A percentile compares a stretch with the other conserved stretches of the same genome.
Conservation (phyloP, 2,797 vertebrate species). For the Cryptoprocta ferox region DNA sequence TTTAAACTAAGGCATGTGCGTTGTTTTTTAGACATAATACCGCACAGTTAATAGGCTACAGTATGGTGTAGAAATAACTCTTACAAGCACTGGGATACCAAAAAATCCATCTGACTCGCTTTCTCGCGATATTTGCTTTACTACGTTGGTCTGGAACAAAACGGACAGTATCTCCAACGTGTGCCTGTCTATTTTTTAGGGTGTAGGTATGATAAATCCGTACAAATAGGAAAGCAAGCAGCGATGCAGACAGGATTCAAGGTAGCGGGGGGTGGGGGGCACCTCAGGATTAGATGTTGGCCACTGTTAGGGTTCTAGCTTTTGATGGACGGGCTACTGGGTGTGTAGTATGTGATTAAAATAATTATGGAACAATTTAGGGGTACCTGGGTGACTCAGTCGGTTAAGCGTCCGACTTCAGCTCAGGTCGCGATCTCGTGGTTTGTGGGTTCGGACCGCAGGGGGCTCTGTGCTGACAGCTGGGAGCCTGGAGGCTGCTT, state of each 20-base stretch:
- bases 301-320: not conserved
- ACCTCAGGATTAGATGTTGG: not conserved
- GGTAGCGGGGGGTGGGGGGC: not conserved
- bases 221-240: not conserved
- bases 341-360: not conserved
- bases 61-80: not conserved
- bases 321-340: not conserved
- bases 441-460: too few species aligned
- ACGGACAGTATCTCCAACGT: not conserved
- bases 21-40: not conserved
- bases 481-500: too few species aligned
- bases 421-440: too few species aligned
- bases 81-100: not conserved
- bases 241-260: not conserved
- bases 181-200: not conserved
- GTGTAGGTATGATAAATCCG: not conserved
- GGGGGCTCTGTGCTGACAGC: too few species aligned
- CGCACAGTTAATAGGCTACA: not conserved
- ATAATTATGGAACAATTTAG: not conserved
- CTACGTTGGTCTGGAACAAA: not conserved
- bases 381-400: too few species aligned
- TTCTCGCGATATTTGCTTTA: not conserved
- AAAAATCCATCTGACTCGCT: not conserved
- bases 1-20: not conserved
- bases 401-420: too few species aligned